Evolutionary conservation across 2,113 vertebrate species (phyloP).

Genomic region (Pangasianodon gigas): DNA sequence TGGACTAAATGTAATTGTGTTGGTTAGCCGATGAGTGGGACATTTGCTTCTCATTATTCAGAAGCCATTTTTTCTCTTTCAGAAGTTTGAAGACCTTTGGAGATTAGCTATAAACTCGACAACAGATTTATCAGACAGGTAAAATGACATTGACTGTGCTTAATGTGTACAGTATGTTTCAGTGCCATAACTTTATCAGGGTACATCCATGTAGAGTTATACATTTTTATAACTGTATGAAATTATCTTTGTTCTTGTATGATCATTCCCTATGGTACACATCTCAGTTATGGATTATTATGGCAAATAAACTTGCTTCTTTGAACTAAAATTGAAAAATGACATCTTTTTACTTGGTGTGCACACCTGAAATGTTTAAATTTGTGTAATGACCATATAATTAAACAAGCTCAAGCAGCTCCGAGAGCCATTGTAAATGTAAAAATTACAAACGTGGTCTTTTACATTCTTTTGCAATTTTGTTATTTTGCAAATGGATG

Average conservation of each 20-base stretch:
- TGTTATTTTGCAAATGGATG: not conserved
- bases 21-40: conserved; percentile 63
- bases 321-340: conserved; percentile 31
- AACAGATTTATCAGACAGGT: conserved; percentile 52
- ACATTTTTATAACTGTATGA: conserved; percentile 51
- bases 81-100: conserved; percentile 59
- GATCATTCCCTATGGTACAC: conserved; percentile 47
- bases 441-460: not conserved
- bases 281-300: conserved; percentile 61
- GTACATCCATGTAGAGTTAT: conserved; percentile 58
- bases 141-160: conserved; percentile 62
- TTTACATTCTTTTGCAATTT: not conserved
- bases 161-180: conserved; percentile 54
- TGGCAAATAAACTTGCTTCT: conserved; percentile 74
- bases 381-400: not conserved
- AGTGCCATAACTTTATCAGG: conserved; percentile 57
- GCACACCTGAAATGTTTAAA: not conserved
- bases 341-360: not conserved
- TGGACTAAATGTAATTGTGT: conserved; percentile 50
- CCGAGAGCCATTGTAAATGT: not conserved
- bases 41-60: conserved; percentile 82
- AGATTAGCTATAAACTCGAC: conserved; percentile 45
- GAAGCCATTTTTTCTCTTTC: conserved; percentile 68
- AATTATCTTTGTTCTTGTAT: conserved; percentile 35
- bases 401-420: not conserved